Base-by-base conservation (phyloP, 2,113 vertebrate species). In the human (Homo sapiens) region DNA sequence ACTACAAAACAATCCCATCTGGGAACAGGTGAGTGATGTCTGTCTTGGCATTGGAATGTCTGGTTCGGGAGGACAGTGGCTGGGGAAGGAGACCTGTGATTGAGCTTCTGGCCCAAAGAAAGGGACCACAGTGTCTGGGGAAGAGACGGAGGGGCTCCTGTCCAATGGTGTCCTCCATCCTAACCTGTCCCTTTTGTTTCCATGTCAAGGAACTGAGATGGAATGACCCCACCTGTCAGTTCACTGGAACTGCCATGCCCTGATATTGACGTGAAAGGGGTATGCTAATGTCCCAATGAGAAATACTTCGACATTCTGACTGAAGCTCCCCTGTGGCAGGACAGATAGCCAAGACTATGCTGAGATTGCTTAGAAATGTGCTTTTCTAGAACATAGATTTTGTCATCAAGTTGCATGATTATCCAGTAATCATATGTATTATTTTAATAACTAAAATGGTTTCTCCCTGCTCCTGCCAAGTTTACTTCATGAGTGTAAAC, bases 141-240 rank as follows among this genome's bases (percentile, higher is more conserved):
- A 43, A 40, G 27, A 55, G 55, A 45, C 8, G 13, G 6, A 11
- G 2, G 5, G 32, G 35, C 30, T 88, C 48, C 35, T 14, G 9
- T 27, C 0, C 4, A 4, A 4, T 1, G 0, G 5, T 0, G 17
- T 2, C 1, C 12, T 25, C 45, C 4, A 9, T 14, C 13, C 16
- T 3, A 25, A 25, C 0, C 43, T n/a, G 6, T 1, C 32, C 23
- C 40, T 55, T 30, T 18, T 64, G 78, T 14, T 45, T n/a, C 17
- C 17, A 5, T 0, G 35, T 35, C 17, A 4, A 35, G 81, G 1
- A 9, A 52, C 43, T 20, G 18, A 23, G 73, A 32, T 66, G 14
- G 2, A 45, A 22, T 14, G 30, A 45, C 40, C 8, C 32, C 7
- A 5, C 7, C 8, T n/a, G 83, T 35, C 66, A 18, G 11, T 18